Base-by-base conservation (phyloP, 2,888 invertebrate genomes). In the Drosophila anomalata region DNA sequence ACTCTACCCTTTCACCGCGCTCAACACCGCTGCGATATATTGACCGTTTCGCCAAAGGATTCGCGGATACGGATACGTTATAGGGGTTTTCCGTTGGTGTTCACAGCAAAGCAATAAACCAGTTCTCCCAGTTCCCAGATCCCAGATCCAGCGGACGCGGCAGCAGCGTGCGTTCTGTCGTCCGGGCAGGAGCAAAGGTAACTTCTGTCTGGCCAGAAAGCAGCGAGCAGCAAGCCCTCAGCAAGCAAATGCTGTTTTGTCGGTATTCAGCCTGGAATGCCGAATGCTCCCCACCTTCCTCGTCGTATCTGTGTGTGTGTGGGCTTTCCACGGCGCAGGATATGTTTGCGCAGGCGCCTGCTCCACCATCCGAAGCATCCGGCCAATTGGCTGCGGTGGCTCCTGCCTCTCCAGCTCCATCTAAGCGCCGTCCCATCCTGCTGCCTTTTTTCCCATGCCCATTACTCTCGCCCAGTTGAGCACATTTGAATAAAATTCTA, bases 151-250 rank as follows among this genome's bases (percentile, higher is more conserved):
- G 71, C 79, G 55, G 29, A 24, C 20, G 69, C 56, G 54, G 90
- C 90, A 85, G 86, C 88, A 90, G 90, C 90, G 90, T 89, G 88
- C 90, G 88, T 88, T 88, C 90, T 88, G 89, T 91, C 92, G 91
- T 91, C 92, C 91, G 91, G 91, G 91, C 91, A 91, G 91, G 89
- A 91, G 90, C 91, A 92, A 92, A 91, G 92, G 91, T 91, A 91
- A 91, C 90, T 91, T 92, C 90, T 90, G 91, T 92, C 92, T 92
- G 91, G 84, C 86, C 41, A 42, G 79, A 71, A 67, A 72, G 22
- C 52, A 66, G 67, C 62, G 53, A 39, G 73, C 74, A 78, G 68
- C 74, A 47, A 42, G 20, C 41, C 50, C 76, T 50, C 63, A 75
- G 66, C 70, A 53, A 75, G 66, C 70, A 53, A 66, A 66, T 65